phyloP scores from a whole-genome alignment of 2,797 vertebrate genomes.

The Tragopan temminckii region DNA sequence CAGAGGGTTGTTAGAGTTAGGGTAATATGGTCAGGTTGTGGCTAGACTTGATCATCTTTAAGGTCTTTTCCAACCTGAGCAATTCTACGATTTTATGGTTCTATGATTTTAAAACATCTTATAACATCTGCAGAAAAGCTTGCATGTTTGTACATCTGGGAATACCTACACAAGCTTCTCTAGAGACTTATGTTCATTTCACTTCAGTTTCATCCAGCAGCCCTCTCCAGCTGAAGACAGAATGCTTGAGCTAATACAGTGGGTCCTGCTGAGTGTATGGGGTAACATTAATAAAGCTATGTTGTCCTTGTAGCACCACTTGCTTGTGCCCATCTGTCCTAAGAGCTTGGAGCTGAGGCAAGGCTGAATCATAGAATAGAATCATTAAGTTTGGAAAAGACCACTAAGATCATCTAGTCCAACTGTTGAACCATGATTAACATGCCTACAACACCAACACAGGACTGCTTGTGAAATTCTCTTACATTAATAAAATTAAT shows the following conservation, averaged over 20 bases:
- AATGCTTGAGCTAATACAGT: neutral
- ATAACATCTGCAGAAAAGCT: neutral
- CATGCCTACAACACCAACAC: neutral
- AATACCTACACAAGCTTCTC: neutral
- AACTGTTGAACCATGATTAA: too few species aligned
- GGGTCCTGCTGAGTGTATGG: neutral
- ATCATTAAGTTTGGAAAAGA: too few species aligned
- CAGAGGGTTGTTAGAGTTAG: too few species aligned
- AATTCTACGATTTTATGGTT: too few species aligned
- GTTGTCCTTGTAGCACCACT: neutral
- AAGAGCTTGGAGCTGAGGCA: neutral
- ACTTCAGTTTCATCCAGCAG: neutral
- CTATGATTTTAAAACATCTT: neutral
- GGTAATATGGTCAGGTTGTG: too few species aligned
- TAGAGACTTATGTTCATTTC: neutral
- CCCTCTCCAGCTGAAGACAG: neutral
- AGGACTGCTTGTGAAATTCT: neutral
- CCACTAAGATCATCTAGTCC: too few species aligned
- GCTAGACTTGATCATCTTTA: too few species aligned
- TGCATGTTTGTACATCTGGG: neutral
- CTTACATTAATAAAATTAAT: neutral
- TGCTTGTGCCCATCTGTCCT: constrained; percentile 1
- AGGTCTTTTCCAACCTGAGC: too few species aligned
- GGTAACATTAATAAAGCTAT: neutral
- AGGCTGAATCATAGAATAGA: neutral